Evolutionary conservation across 2,797 vertebrate genomes (phyloP).

Genomic region (Manis crassicaudata): DNA sequence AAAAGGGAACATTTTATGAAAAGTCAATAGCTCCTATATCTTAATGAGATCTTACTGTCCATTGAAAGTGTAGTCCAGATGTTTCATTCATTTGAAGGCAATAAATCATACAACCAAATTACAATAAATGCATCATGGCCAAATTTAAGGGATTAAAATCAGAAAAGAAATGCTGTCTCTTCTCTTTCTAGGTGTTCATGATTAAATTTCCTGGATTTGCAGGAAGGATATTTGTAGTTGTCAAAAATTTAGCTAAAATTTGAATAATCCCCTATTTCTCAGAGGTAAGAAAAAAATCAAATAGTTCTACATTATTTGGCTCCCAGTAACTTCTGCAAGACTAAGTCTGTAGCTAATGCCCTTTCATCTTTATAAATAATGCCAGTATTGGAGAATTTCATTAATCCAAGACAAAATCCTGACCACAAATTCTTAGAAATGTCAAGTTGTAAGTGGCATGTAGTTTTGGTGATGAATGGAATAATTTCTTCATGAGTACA

Average conservation of each 20-base stretch:
- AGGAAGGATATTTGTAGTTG: constrained; percentile 7
- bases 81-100: background rate
- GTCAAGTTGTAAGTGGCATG: constrained; percentile 45
- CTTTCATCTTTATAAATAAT: constrained; percentile 59
- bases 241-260: constrained; percentile 26
- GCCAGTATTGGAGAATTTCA: constrained; percentile 38
- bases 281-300: background rate
- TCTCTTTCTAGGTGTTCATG: background rate
- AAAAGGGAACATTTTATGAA: background rate
- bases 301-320: background rate
- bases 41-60: background rate
- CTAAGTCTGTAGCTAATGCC: background rate
- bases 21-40: background rate
- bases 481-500: constrained; percentile 52
- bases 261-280: background rate
- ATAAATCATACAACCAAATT: background rate
- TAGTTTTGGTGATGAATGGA: constrained; percentile 56
- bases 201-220: background rate
- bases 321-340: background rate
- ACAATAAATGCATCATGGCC: background rate
- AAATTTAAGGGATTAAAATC: background rate
- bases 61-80: background rate
- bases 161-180: background rate
- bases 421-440: constrained; percentile 56
- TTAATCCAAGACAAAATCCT: constrained; percentile 63